Conservation (phyloP, 2,113 vertebrate species). For the Microtus pennsylvanicus region DNA sequence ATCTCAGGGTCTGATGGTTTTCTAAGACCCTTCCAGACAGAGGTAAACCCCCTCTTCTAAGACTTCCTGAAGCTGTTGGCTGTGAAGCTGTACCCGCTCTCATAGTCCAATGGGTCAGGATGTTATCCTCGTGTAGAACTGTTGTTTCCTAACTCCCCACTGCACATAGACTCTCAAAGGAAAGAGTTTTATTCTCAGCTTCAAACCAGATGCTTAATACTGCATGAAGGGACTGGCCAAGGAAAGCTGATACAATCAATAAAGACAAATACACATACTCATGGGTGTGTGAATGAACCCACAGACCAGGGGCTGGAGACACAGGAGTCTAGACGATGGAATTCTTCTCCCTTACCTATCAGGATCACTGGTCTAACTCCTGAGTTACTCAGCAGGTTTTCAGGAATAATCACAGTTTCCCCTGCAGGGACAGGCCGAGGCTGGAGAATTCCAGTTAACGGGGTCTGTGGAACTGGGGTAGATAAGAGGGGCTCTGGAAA, state of each 20-base stretch:
- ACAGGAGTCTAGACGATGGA: slow-evolving; percentile 28
- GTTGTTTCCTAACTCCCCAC: background rate
- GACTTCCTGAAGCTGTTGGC: background rate
- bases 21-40: background rate
- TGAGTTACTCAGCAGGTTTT: slow-evolving; percentile 96
- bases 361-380: slow-evolving; percentile 98
- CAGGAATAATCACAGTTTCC: slow-evolving; percentile 97
- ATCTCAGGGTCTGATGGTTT: slow-evolving; percentile 3
- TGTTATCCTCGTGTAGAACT: background rate
- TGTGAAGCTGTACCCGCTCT: slow-evolving; percentile 22
- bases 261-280: background rate
- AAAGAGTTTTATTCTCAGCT: background rate
- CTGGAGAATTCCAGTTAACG: slow-evolving; percentile 93
- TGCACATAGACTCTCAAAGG: background rate
- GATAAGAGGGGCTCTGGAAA: slow-evolving; percentile 91
- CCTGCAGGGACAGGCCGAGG: slow-evolving; percentile 95
- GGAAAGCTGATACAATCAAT: slow-evolving; percentile 38
- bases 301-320: background rate
- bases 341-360: slow-evolving; percentile 90
- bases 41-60: slow-evolving; percentile 4
- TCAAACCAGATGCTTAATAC: background rate
- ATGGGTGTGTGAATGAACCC: background rate
- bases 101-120: background rate
- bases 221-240: slow-evolving; percentile 9
- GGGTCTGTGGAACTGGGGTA: slow-evolving; percentile 90